Evolutionary conservation across 1,140 invertebrate genomes (phyloP).

Genomic region (Drosophila santomea): DNA sequence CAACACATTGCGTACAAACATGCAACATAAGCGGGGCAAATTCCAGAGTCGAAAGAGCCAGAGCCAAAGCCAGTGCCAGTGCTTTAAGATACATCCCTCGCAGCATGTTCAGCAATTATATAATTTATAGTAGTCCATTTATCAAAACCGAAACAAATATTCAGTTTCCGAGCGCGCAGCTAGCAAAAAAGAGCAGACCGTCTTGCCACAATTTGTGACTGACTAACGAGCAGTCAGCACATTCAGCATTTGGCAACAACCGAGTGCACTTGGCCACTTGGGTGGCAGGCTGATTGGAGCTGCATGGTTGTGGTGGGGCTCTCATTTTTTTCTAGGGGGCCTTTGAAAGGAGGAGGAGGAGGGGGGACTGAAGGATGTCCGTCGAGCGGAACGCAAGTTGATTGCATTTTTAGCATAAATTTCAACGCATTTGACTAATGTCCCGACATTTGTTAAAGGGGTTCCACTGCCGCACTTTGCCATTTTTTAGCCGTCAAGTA

Average conservation of each 20-base stretch:
- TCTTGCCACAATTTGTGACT: slow-evolving; percentile 66
- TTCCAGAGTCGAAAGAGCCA: slow-evolving; percentile 3
- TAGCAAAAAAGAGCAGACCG: slow-evolving; percentile 16
- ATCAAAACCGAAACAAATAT: slow-evolving; percentile 78
- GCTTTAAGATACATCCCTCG: slow-evolving; percentile 29
- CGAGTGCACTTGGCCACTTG: slow-evolving; percentile 65
- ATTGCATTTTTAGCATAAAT: slow-evolving; percentile 84
- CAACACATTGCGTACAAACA: slow-evolving; percentile 80
- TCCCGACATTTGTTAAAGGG: slow-evolving; percentile 71
- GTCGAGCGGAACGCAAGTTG: slow-evolving; percentile 77
- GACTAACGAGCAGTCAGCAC: slow-evolving; percentile 63
- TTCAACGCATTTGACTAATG: slow-evolving; percentile 83
- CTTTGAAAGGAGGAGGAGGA: no score
- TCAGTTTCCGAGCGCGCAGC: slow-evolving; percentile 44
- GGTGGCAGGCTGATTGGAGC: slow-evolving; percentile 59
- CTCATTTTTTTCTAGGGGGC: neutral
- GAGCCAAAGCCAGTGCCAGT: neutral
- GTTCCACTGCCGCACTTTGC: slow-evolving; percentile 29
- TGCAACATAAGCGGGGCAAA: slow-evolving; percentile 53
- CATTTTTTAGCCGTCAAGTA: slow-evolving; percentile 60
- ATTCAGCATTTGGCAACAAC: slow-evolving; percentile 55
- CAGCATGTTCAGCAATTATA: slow-evolving; percentile 64
- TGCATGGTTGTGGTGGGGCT: slow-evolving; percentile 1
- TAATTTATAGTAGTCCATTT: slow-evolving; percentile 76
- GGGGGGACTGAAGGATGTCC: slow-evolving; percentile 12